Conservation (phyloP, 2,113 vertebrate genomes). For the Cnemophilus loriae region DNA sequence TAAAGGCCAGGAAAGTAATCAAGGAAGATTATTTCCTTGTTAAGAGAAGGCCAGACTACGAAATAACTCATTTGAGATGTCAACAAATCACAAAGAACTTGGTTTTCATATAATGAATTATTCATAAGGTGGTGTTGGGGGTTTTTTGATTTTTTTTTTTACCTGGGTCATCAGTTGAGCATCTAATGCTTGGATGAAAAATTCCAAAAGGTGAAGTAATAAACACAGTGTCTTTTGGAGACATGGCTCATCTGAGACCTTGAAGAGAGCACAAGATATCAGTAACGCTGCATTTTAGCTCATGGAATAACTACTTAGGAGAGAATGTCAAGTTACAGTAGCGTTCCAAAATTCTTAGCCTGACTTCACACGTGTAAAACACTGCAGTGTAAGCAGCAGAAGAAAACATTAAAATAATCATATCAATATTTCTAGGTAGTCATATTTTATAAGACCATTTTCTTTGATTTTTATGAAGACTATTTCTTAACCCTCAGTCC, state of each 20-base stretch:
- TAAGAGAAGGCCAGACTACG: not conserved
- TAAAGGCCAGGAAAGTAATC: not conserved
- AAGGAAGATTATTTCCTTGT: not conserved
- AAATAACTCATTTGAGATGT: not conserved
- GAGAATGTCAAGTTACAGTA: not conserved
- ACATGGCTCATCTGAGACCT: conserved; percentile 76
- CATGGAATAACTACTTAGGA: not conserved
- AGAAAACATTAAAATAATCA: not conserved
- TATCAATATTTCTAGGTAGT: not conserved
- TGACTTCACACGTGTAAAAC: not conserved
- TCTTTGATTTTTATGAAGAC: not conserved
- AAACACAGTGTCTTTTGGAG: conserved; percentile 78
- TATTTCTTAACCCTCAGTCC: not conserved
- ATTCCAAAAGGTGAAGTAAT: conserved; percentile 77
- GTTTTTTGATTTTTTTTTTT: not conserved
- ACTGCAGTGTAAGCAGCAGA: not conserved
- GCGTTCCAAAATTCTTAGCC: not conserved
- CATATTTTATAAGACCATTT: not conserved
- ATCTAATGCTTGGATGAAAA: conserved; percentile 77
- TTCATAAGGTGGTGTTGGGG: not conserved
- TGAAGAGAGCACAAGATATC: not conserved
- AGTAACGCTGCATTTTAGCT: not conserved
- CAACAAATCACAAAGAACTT: not conserved
- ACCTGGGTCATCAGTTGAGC: conserved; percentile 82
- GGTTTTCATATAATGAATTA: not conserved